These are phyloP conservation scores for Drosophila mauritiana DNA, from an alignment of 1,140 invertebrate species.

Conservation along the genomic window DNA sequence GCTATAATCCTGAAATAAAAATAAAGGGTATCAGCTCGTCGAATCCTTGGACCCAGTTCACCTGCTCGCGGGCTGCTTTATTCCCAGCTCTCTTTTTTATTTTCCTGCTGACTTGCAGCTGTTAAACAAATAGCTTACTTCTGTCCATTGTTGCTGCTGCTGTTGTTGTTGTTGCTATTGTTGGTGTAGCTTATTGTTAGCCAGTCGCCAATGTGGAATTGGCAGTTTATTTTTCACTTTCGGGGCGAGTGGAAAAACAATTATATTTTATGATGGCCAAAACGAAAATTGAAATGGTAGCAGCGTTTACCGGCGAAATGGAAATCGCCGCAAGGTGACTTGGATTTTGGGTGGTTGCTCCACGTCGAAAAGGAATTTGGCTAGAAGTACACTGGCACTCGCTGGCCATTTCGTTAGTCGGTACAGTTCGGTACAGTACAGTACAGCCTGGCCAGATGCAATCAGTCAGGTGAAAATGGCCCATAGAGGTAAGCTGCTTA, in stretches of 20 bases:
- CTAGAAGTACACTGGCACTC: not conserved
- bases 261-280: conserved; percentile 76
- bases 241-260: conserved; percentile 61
- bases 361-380: conserved; percentile 15
- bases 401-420: conserved; percentile 44
- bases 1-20: too few species aligned
- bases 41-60: not conserved
- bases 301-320: conserved; percentile 23
- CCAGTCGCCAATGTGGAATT: conserved; percentile 72
- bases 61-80: conserved; percentile 26
- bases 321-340: conserved; percentile 24
- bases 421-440: not conserved
- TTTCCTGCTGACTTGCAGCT: conserved; percentile 79
- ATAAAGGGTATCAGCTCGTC: not conserved
- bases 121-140: conserved; percentile 81
- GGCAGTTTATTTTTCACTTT: conserved; percentile 81
- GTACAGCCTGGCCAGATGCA: conserved; percentile 26
- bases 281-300: conserved; percentile 63
- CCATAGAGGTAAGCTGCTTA: conserved; percentile 51
- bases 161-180: conserved; percentile 21
- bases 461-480: conserved; percentile 29
- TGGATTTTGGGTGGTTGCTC: not conserved
- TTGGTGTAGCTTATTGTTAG: conserved; percentile 74
- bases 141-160: conserved; percentile 47
- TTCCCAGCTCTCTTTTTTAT: conserved; percentile 25